Base-by-base conservation (phyloP, 2,797 vertebrate species). In the Calcarius lapponicus region DNA sequence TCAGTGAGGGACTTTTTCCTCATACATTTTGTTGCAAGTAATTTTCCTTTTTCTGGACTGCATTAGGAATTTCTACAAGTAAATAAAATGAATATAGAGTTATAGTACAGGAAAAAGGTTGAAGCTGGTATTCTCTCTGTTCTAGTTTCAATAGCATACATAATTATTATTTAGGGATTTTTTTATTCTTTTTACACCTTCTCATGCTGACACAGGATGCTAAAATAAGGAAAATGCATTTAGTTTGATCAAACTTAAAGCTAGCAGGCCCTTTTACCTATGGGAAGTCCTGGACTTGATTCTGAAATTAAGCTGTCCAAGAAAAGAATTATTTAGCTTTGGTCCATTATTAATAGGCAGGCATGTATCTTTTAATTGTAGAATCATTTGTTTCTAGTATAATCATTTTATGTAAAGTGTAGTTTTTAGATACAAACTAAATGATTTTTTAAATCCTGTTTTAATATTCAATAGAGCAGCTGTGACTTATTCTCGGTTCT, bases 391-490 rank as follows among this genome's bases (percentile, higher is more conserved):
- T 31, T 93, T 53, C 24, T 58, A 45, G 15, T 71, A 34, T 21
- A 56, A 74, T 76, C 0, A 34, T 62, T 45, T 72, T 54, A 26
- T 13, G 1, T 57, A 19, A 83, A 72, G 3, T 34, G 10, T 26
- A 47, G 20, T 56, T 85, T 94, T 86, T 86, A 75, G 43, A 28
- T 43, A 34, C 6, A 74, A 48, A 13, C 3, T 2, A 2, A n/a
- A 24, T 20, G 2, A 4, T 7, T 29, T 18, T 34, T 81, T 3
- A 0, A 69, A n/a, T 48, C 25, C 8, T n/a, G 0, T 67, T 90
- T 83, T 73, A 70, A 29, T 62, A 60, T 26, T 56, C 8, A 32
- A 0, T 54, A 42, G 9, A 15, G 50, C 10, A 53, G 38, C 43
- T 92, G 29, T 69, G 25, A 62, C 40, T 64, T 91, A 51, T 54